A percentile compares a stretch with the other conserved stretches of the same genome.
These are phyloP conservation scores for Saccopteryx bilineata DNA, from an alignment of 2,113 vertebrate genomes.

Conservation along the genomic window DNA sequence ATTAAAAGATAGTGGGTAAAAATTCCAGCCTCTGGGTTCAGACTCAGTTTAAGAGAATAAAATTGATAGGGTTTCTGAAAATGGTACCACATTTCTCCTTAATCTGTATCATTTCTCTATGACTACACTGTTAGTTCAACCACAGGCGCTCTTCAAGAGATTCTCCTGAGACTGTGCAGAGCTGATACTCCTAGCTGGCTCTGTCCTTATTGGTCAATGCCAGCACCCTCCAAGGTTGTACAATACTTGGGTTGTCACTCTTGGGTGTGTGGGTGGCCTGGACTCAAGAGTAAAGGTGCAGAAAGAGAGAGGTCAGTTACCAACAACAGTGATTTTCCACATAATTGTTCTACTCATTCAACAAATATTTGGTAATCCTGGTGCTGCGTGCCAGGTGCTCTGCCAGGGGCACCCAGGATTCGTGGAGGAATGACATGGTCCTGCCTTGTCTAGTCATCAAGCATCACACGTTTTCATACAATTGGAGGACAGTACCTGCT, in stretches of 20 bases:
- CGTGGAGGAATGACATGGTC: background rate
- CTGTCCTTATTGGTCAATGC: background rate
- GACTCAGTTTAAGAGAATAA: constrained; percentile 16
- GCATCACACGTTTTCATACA: background rate
- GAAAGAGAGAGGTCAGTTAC: background rate
- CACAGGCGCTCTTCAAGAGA: background rate
- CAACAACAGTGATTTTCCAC: background rate
- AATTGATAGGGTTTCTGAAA: background rate
- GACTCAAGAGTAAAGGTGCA: background rate
- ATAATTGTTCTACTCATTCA: background rate
- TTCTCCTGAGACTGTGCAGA: background rate
- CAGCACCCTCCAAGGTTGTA: background rate
- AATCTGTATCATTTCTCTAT: background rate
- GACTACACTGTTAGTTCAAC: background rate
- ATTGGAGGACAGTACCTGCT: background rate
- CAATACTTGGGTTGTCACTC: background rate
- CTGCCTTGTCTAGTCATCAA: background rate
- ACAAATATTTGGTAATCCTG: background rate
- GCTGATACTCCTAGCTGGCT: background rate
- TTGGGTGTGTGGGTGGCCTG: background rate
- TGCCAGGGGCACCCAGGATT: background rate
- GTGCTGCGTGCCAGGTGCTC: background rate
- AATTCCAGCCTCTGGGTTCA: background rate
- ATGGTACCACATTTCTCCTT: background rate
- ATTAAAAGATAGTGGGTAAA: background rate